Conservation (phyloP, 2,888 invertebrate species). For the Polymixis flavicincta region DNA sequence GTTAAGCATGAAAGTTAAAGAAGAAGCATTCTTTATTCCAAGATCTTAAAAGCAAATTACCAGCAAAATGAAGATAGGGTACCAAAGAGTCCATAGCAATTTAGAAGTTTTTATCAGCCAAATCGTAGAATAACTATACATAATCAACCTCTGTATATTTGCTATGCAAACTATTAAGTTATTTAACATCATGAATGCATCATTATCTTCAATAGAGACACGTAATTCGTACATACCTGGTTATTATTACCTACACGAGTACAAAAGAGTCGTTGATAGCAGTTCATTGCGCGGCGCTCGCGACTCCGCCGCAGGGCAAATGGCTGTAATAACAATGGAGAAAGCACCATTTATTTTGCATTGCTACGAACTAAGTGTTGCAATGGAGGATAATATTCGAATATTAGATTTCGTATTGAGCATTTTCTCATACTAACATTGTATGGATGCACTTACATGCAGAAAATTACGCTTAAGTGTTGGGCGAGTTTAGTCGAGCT, state of each 20-base stretch:
- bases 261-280: slow-evolving; percentile 67
- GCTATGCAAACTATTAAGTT: slow-evolving; percentile 37
- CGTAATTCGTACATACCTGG: slow-evolving; percentile 56
- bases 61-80: neutral
- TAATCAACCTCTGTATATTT: slow-evolving; percentile 4
- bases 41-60: neutral
- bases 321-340: slow-evolving; percentile 66
- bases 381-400: slow-evolving; percentile 59
- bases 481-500: neutral
- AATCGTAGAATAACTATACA: neutral
- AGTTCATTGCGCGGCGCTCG: slow-evolving; percentile 58
- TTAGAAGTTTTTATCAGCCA: slow-evolving; percentile 3
- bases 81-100: neutral
- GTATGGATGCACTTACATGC: slow-evolving; percentile 46
- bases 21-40: neutral
- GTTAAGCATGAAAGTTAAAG: neutral
- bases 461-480: slow-evolving; percentile 26
- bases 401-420: slow-evolving; percentile 55
- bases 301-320: slow-evolving; percentile 60
- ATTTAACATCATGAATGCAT: slow-evolving; percentile 47
- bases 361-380: slow-evolving; percentile 62
- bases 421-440: slow-evolving; percentile 35
- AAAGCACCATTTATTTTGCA: slow-evolving; percentile 68
- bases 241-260: slow-evolving; percentile 58
- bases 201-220: slow-evolving; percentile 54